Evolutionary conservation across 2,113 vertebrate genomes (phyloP).

Genomic region (Taxidea taxus): DNA sequence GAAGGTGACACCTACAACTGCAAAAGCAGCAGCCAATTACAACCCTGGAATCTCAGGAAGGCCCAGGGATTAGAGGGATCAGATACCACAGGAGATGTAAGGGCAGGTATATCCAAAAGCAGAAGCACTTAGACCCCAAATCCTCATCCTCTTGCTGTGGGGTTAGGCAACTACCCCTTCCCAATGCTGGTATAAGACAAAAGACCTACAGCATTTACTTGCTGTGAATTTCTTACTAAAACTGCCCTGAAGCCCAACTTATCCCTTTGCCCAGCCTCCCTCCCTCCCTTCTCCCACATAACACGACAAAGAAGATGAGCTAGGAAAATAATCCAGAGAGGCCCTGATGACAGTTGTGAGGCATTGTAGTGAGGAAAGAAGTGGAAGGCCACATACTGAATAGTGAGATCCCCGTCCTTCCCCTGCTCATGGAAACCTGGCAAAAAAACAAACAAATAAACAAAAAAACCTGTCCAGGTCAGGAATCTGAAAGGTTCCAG

Average conservation of each 20-base stretch:
- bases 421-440: not conserved
- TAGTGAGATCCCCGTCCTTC: too few relatives aligned
- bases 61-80: not conserved
- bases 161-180: not conserved
- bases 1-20: not conserved
- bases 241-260: not conserved
- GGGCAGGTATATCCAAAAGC: not conserved
- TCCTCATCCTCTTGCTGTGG: not conserved
- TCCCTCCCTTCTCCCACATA: not conserved
- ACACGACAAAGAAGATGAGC: not conserved
- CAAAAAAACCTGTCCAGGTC: not conserved
- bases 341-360: not conserved
- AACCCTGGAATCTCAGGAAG: not conserved
- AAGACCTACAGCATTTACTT: not conserved
- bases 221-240: not conserved
- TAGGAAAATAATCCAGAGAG: not conserved
- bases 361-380: not conserved
- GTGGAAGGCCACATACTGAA: not conserved
- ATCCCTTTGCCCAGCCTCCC: not conserved
- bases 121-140: not conserved
- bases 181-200: not conserved
- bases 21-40: not conserved
- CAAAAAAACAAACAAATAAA: not conserved
- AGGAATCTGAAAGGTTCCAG: not conserved
- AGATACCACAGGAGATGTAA: not conserved